Conservation (phyloP, 2,113 vertebrate genomes). For the Megaptera novaeangliae region DNA sequence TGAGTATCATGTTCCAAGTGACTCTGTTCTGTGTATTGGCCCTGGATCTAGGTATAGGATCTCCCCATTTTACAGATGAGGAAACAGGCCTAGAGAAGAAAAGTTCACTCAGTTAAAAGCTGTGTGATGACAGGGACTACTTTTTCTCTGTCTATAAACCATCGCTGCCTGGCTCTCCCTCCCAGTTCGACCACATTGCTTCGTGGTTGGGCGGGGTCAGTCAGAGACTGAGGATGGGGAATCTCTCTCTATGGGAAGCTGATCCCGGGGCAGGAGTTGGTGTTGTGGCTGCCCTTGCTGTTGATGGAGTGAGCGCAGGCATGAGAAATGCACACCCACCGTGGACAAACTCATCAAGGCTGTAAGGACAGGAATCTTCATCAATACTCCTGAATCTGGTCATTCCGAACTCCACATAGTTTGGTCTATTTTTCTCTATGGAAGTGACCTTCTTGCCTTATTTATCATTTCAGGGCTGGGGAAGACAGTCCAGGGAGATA, state of each 20-base stretch:
- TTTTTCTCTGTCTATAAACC: background rate
- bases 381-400: background rate
- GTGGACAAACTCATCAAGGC: background rate
- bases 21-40: background rate
- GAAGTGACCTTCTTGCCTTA: background rate
- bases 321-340: fast-evolving
- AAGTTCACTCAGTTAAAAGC: background rate
- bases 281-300: background rate
- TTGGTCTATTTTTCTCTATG: background rate
- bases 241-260: background rate
- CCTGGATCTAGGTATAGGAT: background rate
- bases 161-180: fast-evolving
- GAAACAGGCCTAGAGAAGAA: background rate
- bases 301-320: background rate
- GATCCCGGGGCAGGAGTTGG: background rate
- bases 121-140: background rate
- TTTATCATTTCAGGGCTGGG: background rate
- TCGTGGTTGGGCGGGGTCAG: background rate
- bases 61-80: background rate
- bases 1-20: background rate
- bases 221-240: background rate
- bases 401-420: background rate
- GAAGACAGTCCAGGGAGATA: background rate
- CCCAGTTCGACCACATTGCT: fast-evolving
- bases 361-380: background rate